Evolutionary conservation across 2,113 vertebrate genomes (phyloP).

Genomic region (Campylorhamphus procurvoides): DNA sequence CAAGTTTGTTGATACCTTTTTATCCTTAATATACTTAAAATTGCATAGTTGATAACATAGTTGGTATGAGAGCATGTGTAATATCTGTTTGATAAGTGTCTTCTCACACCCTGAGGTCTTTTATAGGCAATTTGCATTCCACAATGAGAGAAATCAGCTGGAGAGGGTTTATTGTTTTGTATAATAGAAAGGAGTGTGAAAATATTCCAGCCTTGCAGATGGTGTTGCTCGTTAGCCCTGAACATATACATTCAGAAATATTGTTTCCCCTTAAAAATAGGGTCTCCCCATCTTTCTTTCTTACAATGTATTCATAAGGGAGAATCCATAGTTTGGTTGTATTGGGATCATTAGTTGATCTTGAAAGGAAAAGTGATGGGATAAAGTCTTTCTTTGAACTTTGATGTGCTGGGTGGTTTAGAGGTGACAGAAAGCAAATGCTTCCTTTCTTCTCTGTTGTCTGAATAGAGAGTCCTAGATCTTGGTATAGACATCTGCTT

Average conservation of each 20-base stretch:
- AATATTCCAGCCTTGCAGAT: constrained; percentile 76
- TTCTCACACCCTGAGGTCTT: constrained; percentile 79
- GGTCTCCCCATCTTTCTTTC: neutral
- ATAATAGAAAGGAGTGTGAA: constrained; percentile 77
- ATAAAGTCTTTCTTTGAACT: constrained; percentile 55
- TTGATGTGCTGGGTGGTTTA: neutral
- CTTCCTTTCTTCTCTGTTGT: neutral
- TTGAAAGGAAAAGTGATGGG: constrained; percentile 54
- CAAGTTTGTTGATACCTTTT: constrained; percentile 63
- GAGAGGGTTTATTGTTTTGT: constrained; percentile 78
- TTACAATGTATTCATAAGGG: constrained; percentile 57
- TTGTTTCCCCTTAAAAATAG: constrained; percentile 60
- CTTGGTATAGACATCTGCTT: neutral
- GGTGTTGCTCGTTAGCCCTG: constrained; percentile 72
- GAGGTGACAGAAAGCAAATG: constrained; percentile 9
- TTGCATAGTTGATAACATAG: constrained; percentile 27
- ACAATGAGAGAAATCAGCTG: constrained; percentile 79
- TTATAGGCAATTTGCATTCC: constrained; percentile 77
- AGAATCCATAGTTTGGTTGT: constrained; percentile 57
- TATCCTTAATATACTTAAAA: constrained; percentile 68
- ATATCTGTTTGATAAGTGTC: constrained; percentile 77
- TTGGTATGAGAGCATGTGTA: constrained; percentile 58
- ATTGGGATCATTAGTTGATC: constrained; percentile 59
- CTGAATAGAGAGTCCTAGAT: neutral
- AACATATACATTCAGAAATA: constrained; percentile 60